A percentile compares a stretch with the other conserved stretches of the same genome.
phyloP scores from a whole-genome alignment of 2,888 invertebrate genomes.

The Scelioninae gen. 1 region DNA sequence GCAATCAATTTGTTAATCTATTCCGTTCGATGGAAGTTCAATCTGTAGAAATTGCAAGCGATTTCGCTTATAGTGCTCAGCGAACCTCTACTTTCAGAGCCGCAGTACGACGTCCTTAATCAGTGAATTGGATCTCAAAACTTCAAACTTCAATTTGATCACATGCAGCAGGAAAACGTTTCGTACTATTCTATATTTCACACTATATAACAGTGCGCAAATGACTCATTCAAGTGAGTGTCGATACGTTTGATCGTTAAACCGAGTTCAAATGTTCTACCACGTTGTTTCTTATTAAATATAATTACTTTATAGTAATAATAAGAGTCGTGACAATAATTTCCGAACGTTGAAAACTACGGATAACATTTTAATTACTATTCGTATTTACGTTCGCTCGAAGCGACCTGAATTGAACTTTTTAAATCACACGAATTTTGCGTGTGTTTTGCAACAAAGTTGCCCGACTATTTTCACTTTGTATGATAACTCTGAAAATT shows the following conservation, averaged over 20 bases:
- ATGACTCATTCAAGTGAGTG: constrained; percentile 34
- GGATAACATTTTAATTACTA: too few species aligned
- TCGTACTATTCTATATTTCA: constrained; percentile 30
- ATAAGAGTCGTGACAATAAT: too few species aligned
- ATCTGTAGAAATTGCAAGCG: constrained; percentile 49
- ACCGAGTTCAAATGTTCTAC: constrained; percentile 12
- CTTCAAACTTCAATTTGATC: constrained; percentile 55
- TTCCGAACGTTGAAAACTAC: too few species aligned
- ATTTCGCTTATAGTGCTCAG: constrained; percentile 46
- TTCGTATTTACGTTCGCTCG: too few species aligned
- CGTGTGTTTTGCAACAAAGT: neutral
- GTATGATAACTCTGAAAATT: constrained; percentile 33
- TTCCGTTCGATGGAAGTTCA: constrained; percentile 41
- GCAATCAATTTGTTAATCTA: constrained; percentile 59
- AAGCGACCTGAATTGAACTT: too few species aligned
- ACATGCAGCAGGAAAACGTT: constrained; percentile 44
- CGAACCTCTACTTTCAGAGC: constrained; percentile 55
- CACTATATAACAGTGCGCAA: constrained; percentile 24
- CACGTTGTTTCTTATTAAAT: neutral
- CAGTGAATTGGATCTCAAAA: constrained; percentile 58
- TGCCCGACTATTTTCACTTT: constrained; percentile 13
- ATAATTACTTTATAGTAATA: too few species aligned
- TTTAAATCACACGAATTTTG: neutral
- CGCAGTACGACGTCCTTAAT: constrained; percentile 48
- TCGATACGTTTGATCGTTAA: constrained; percentile 41